Percentiles rank a stretch among this genome's conserved stretches.
These are phyloP conservation scores for Herpetotheres cachinnans DNA, from an alignment of 2,113 vertebrate genomes.

Conservation along the genomic window DNA sequence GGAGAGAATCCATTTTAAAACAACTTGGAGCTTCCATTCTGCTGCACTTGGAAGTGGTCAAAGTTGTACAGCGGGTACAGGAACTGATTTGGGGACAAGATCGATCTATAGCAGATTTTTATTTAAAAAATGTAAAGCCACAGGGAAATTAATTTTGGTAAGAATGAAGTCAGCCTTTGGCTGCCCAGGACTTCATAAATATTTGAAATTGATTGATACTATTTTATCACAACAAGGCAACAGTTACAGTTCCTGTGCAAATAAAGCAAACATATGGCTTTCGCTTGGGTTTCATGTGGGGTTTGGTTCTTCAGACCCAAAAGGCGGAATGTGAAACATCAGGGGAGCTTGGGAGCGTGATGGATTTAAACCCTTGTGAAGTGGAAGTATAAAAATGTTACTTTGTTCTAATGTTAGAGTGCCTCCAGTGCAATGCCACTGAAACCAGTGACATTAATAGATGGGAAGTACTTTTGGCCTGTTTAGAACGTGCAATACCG, in stretches of 20 bases:
- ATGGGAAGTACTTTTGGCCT: rapidly evolving
- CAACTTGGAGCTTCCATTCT: background rate
- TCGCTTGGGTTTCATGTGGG: background rate
- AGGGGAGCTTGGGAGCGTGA: rapidly evolving
- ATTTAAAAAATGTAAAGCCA: background rate
- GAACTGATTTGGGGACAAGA: rapidly evolving
- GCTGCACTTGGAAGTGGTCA: background rate
- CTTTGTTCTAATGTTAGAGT: rapidly evolving
- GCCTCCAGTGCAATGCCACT: rapidly evolving
- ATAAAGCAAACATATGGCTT: rapidly evolving
- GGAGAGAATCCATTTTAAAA: conserved; percentile 40
- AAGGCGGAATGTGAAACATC: background rate
- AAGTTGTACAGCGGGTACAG: background rate
- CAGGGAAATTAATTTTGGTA: background rate
- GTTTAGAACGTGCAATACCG: rapidly evolving
- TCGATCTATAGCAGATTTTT: background rate
- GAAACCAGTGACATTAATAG: rapidly evolving
- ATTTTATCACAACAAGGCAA: background rate
- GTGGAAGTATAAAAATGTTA: rapidly evolving
- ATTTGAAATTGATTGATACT: background rate
- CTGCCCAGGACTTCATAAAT: background rate
- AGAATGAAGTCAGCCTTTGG: background rate
- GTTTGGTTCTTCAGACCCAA: background rate
- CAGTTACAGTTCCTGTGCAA: background rate
- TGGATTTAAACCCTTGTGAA: rapidly evolving